phyloP scores from a whole-genome alignment of 1,140 invertebrate species.

The Propsilocerus akamusi region DNA sequence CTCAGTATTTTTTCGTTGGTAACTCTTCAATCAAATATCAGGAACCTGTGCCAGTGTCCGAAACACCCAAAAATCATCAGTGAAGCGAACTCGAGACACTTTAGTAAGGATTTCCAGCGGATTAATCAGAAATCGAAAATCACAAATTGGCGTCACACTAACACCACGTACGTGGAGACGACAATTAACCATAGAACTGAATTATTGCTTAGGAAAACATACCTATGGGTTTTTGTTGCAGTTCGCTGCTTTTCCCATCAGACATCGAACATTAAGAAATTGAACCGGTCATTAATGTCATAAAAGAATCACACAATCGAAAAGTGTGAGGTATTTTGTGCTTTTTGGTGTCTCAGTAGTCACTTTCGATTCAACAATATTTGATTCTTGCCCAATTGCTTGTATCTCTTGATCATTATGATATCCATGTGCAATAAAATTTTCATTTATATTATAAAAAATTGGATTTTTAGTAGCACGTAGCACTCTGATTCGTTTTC shows the following conservation, averaged over 20 bases:
- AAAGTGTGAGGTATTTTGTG: constrained; percentile 19
- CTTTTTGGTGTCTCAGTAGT: constrained; percentile 14
- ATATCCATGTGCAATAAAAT: constrained; percentile 18
- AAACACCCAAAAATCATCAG: no score
- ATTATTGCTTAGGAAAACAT: no score
- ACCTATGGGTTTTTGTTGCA: no score
- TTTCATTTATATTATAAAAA: constrained; percentile 18
- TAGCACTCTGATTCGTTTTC: constrained; percentile 14
- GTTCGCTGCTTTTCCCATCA: constrained; percentile 17
- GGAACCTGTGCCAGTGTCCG: no score
- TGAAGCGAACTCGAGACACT: no score
- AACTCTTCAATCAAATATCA: constrained; percentile 4
- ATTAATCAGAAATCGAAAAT: no score
- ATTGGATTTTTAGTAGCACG: constrained; percentile 19
- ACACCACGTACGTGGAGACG: no score
- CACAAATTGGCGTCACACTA: no score
- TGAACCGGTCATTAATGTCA: no score
- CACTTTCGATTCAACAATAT: constrained; percentile 19
- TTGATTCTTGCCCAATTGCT: constrained; percentile 21
- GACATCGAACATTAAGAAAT: constrained; percentile 17
- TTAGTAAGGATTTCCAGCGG: constrained; percentile 51
- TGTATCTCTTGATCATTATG: constrained; percentile 19
- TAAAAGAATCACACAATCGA: no score
- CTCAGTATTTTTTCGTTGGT: no score
- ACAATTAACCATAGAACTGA: no score